A percentile compares a stretch with the other conserved stretches of the same genome.
Evolutionary conservation across 2,113 vertebrate species (phyloP).

Genomic region (Prietella phreatophila): DNA sequence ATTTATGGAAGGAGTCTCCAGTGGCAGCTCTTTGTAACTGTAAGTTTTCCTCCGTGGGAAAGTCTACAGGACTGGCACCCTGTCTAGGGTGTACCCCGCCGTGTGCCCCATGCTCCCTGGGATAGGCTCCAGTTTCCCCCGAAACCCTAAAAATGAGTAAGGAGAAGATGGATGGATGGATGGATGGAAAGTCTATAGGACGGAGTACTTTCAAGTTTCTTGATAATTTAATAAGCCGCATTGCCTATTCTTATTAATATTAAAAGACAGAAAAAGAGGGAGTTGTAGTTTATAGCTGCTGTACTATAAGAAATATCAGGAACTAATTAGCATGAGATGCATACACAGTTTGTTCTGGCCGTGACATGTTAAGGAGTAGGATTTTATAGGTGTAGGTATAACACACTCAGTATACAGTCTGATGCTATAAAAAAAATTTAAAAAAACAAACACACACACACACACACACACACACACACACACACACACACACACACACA

Average conservation of each 20-base stretch:
- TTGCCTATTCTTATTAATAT: not conserved
- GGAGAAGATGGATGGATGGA: no score
- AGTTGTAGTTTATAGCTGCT: not conserved
- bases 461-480: not conserved
- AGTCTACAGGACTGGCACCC: not conserved
- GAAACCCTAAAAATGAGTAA: no score
- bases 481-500: not conserved
- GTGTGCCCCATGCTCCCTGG: no score
- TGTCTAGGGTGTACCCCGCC: no score
- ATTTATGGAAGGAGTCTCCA: not conserved
- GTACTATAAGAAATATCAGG: not conserved
- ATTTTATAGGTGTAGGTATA: not conserved
- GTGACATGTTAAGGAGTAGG: slow-evolving; percentile 19
- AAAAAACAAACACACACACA: not conserved
- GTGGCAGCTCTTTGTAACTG: not conserved
- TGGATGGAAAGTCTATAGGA: not conserved
- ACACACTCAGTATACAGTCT: not conserved
- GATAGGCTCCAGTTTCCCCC: no score
- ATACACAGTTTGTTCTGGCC: not conserved
- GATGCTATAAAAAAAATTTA: not conserved
- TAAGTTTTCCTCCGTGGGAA: not conserved
- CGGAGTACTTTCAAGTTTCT: not conserved
- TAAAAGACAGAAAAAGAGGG: not conserved
- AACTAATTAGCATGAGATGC: not conserved
- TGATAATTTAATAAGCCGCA: not conserved